Evolutionary conservation across 2,113 vertebrate genomes (phyloP).

Genomic region (Peromyscus leucopus): DNA sequence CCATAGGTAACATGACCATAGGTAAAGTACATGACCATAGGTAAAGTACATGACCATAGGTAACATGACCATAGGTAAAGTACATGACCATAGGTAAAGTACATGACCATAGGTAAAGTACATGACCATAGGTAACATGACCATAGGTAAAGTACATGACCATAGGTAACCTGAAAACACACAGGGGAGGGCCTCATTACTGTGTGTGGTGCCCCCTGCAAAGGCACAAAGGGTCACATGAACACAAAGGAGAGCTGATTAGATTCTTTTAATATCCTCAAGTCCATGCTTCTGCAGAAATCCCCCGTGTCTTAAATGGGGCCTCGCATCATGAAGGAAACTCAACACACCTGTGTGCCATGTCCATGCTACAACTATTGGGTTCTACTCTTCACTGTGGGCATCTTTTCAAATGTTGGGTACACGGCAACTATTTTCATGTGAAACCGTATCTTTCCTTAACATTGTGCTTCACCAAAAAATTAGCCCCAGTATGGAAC

Average conservation of each 20-base stretch:
- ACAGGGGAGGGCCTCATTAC: not conserved
- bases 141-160: too few relatives aligned
- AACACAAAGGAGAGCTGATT: not conserved
- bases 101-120: too few relatives aligned
- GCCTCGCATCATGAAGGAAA: not conserved
- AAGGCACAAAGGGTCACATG: not conserved
- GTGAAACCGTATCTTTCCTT: not conserved
- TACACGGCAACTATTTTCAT: not conserved
- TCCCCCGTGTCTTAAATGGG: too few relatives aligned
- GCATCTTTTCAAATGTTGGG: not conserved
- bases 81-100: too few relatives aligned
- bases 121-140: too few relatives aligned
- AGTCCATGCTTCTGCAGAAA: too few relatives aligned
- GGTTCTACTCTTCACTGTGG: not conserved
- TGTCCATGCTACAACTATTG: not conserved
- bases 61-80: too few relatives aligned
- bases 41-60: too few relatives aligned
- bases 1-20: too few relatives aligned
- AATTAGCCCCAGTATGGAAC: too few relatives aligned
- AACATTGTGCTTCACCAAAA: not conserved
- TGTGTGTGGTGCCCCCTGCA: not conserved
- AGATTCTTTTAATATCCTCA: too few relatives aligned
- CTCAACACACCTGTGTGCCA: not conserved
- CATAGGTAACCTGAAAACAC: not conserved
- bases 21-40: too few relatives aligned